These are phyloP conservation scores for Hypomecis atomaria DNA, from an alignment of 2,888 invertebrate species.

Conservation along the genomic window DNA sequence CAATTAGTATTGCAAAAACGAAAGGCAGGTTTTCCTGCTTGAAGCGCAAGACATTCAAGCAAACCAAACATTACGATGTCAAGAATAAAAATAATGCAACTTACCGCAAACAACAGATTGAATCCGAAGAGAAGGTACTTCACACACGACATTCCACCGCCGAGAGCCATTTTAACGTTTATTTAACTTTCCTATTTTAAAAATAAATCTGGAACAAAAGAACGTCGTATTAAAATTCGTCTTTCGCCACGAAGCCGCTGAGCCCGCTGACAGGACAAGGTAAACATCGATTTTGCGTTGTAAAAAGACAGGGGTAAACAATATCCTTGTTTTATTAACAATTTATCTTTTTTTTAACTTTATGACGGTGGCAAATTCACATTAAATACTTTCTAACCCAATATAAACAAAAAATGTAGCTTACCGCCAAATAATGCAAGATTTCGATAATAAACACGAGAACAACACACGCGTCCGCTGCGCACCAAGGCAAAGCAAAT, in stretches of 20 bases:
- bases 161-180: conserved; percentile 87
- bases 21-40: not conserved
- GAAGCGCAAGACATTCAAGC: not conserved
- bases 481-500: conserved; percentile 37
- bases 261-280: conserved; percentile 40
- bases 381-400: not conserved
- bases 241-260: conserved; percentile 45
- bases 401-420: conserved; percentile 13
- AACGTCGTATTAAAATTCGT: conserved; percentile 56
- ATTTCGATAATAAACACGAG: conserved; percentile 23
- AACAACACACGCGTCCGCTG: conserved; percentile 37
- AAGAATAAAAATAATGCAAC: conserved; percentile 59
- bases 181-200: conserved; percentile 56
- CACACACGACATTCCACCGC: conserved; percentile 93
- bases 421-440: conserved; percentile 28
- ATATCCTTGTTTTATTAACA: conserved; percentile 26
- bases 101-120: conserved; percentile 95
- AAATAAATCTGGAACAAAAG: conserved; percentile 72
- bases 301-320: conserved; percentile 41
- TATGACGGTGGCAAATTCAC: conserved; percentile 4
- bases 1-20: no score
- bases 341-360: not conserved
- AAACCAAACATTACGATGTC: conserved; percentile 10
- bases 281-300: conserved; percentile 69
- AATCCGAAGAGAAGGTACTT: conserved; percentile 95